Base-by-base conservation (phyloP, 2,113 vertebrate genomes). In the Procavia capensis region DNA sequence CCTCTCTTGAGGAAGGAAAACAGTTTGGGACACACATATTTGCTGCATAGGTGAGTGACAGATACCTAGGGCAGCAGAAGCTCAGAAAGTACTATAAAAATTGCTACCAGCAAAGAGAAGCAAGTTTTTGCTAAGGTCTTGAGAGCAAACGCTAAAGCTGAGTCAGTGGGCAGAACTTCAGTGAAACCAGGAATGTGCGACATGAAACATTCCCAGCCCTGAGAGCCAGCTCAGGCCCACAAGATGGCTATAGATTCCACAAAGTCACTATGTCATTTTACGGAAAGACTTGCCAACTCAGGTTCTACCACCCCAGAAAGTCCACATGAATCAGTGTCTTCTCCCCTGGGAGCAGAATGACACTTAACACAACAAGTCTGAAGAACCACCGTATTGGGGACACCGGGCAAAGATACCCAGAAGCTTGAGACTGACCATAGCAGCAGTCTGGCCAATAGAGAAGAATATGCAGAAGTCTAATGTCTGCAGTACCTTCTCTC, bases 361-460 rank as follows among this genome's bases (percentile, higher is more conserved):
- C 13, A 20, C 34, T 27, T 29, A 45, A 76, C 57, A 54, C 57
- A 57, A n/a, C 29, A 66, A 43, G 34, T 17, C 10, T 43, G 25
- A 59, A 74, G 36, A 84, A 93, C 22, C 64, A 11, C 9, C 34
- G n/a, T 2, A 4, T 61, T 59, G 34, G 59, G 13, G 47, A 47
- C 78, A 76, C 0, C 0, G 0, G 50, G 57, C 34, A 34, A 47
- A 43, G 39, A 54, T 63, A 36, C 6, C 31, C 8, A 16, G 74
- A 66, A 14, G 29, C 27, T 17, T 34, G 54, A 25, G 22, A 29
- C 39, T 54, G 70, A 39, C 84, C 61, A 39, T 29, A 68, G 66
- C 1, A 6, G 50, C 1, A 14, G 9, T n/a, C 83, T 25, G 11
- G 36, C 45, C 5, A n/a, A 68, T 14, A 16, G n/a, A 34, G 39